Percentiles rank a stretch among this genome's conserved stretches.
phyloP scores from a whole-genome alignment of 2,113 vertebrate species.

The Planiliza haematocheilus region DNA sequence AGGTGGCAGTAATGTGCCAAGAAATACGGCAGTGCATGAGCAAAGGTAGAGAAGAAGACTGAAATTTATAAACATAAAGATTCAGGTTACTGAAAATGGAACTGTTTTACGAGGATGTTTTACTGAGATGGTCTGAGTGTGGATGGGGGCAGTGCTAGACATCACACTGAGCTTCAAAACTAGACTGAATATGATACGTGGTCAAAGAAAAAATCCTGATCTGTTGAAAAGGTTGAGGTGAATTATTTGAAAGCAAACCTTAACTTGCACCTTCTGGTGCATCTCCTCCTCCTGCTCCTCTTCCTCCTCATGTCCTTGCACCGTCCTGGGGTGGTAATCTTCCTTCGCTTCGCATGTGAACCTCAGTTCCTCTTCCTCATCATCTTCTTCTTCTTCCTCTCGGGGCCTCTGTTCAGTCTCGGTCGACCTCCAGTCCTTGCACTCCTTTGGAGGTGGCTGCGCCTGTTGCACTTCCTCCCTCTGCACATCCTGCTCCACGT shows the following conservation, averaged over 20 bases:
- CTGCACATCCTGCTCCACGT: conserved; percentile 23
- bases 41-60: no score
- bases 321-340: conserved; percentile 15
- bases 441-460: background rate
- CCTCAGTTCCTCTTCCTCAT: conserved; percentile 51
- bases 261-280: conserved; percentile 8
- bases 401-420: background rate
- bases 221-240: no score
- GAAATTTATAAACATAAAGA: no score
- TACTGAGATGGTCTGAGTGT: no score
- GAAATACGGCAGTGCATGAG: no score
- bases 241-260: conserved; percentile 47
- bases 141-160: no score
- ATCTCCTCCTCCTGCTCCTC: conserved; percentile 17
- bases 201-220: no score
- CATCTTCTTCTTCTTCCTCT: conserved; percentile 30
- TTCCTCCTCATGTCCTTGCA: conserved; percentile 6
- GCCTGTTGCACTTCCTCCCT: conserved; percentile 21
- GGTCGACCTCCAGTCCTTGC: conserved; percentile 28
- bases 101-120: no score
- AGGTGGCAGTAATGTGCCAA: no score
- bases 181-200: no score
- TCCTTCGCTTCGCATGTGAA: conserved; percentile 29
- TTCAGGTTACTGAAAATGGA: no score
- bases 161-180: no score